Evolutionary conservation across 2,797 vertebrate species (phyloP).

Genomic region (Sebastes taczanowskii): DNA sequence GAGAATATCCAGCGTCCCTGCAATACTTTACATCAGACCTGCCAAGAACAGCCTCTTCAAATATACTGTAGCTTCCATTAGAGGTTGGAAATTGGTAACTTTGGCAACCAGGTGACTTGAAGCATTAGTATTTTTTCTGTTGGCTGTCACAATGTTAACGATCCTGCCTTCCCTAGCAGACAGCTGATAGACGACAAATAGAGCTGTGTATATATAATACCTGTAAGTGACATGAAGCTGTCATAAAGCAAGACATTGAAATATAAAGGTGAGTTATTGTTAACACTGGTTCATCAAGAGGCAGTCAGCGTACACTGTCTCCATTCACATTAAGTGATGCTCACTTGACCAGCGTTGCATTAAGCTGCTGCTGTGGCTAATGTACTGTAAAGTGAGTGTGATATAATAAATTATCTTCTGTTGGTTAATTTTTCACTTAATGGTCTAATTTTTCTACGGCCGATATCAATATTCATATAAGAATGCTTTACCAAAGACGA

Average conservation of each 20-base stretch:
- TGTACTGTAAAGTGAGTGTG: not conserved
- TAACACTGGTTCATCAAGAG: not conserved
- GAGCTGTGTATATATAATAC: not conserved
- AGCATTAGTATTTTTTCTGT: not conserved
- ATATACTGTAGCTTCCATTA: not conserved
- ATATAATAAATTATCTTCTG: not conserved
- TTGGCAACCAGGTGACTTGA: not conserved
- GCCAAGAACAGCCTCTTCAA: not conserved
- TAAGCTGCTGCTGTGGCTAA: not conserved
- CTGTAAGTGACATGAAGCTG: not conserved
- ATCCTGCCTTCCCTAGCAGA: not conserved
- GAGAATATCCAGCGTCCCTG: not conserved
- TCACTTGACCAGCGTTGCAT: not conserved
- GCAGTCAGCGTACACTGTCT: not conserved
- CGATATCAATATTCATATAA: not conserved
- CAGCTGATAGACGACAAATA: conserved; percentile 7
- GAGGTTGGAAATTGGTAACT: not conserved
- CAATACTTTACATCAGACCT: not conserved
- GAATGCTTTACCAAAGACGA: not conserved
- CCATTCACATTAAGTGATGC: not conserved
- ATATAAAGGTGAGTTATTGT: not conserved
- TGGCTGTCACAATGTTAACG: not conserved
- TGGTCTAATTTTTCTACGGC: not conserved
- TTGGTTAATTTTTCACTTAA: not conserved
- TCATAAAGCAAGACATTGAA: not conserved